A percentile compares a stretch with the other conserved stretches of the same genome.
Evolutionary conservation across 2,888 invertebrate genomes (phyloP).

Genomic region (Tachina fera): DNA sequence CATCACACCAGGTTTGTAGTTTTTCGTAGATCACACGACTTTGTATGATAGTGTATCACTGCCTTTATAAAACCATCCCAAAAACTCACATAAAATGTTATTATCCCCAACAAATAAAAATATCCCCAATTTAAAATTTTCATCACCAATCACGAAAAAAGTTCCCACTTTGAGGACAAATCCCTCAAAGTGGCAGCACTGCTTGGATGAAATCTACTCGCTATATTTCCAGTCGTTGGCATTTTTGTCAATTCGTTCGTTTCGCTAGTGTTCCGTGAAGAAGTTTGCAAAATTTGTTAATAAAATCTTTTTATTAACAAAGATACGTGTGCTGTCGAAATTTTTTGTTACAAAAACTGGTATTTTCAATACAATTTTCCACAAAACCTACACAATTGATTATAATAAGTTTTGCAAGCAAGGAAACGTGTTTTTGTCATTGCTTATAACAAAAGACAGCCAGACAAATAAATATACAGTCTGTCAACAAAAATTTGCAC

Average conservation of each 20-base stretch:
- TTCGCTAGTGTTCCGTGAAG: slow-evolving; percentile 48
- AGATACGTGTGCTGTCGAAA: slow-evolving; percentile 28
- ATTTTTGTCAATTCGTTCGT: slow-evolving; percentile 46
- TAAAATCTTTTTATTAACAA: slow-evolving; percentile 3
- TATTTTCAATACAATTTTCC: not conserved
- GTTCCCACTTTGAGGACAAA: too few relatives aligned
- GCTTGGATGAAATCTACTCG: slow-evolving; percentile 36
- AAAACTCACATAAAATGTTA: too few relatives aligned
- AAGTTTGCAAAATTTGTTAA: slow-evolving; percentile 52
- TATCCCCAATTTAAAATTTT: too few relatives aligned
- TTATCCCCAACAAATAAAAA: too few relatives aligned
- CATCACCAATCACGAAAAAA: too few relatives aligned
- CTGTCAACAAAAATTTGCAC: slow-evolving; percentile 39
- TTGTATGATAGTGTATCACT: too few relatives aligned
- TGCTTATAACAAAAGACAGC: slow-evolving; percentile 18
- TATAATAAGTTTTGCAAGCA: not conserved
- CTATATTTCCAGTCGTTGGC: slow-evolving; percentile 37
- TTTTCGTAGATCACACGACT: too few relatives aligned
- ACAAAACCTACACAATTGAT: not conserved
- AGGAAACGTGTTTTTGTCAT: slow-evolving; percentile 58
- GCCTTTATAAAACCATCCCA: too few relatives aligned
- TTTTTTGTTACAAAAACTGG: not conserved
- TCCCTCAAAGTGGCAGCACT: too few relatives aligned
- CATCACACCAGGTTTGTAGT: too few relatives aligned
- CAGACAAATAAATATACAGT: slow-evolving; percentile 37